Evolutionary conservation across 35 echinoderm and acorn worm species (phyloP).

Genomic region (Lytechinus variegatus): DNA sequence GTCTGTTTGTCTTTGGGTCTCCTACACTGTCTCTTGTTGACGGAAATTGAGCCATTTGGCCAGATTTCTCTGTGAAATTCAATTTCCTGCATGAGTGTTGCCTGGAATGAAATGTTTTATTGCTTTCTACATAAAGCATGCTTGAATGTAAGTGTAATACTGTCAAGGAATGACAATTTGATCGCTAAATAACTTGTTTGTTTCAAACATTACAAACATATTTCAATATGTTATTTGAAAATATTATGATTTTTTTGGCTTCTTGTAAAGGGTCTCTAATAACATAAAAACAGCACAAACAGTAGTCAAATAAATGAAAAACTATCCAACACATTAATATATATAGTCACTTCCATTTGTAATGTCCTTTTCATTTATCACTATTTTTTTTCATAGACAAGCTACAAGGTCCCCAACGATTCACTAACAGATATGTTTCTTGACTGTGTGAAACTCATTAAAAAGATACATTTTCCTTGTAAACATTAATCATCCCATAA

Average conservation of each 20-base stretch:
- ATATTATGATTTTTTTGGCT: background rate
- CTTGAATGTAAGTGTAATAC: background rate
- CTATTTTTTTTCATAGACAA: background rate
- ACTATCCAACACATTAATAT: background rate
- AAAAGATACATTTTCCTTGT: no score
- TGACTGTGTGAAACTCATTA: background rate
- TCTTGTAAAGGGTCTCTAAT: no score
- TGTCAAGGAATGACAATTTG: background rate
- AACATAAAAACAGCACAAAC: no score
- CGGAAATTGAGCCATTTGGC: slow-evolving; percentile 9
- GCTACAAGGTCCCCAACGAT: background rate
- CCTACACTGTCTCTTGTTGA: background rate
- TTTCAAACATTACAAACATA: background rate
- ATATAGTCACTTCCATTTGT: background rate
- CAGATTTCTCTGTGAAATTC: background rate
- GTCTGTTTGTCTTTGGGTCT: background rate
- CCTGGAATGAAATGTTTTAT: background rate
- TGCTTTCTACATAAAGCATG: slow-evolving; percentile 5
- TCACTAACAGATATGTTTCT: background rate
- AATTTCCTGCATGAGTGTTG: background rate
- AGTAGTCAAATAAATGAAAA: no score
- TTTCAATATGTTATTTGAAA: background rate
- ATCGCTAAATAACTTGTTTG: background rate
- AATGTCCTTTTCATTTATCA: background rate
- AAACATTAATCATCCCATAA: no score